A percentile compares a stretch with the other conserved stretches of the same genome.
Conservation (phyloP, 2,113 vertebrate genomes). For the Sciurus niger region DNA sequence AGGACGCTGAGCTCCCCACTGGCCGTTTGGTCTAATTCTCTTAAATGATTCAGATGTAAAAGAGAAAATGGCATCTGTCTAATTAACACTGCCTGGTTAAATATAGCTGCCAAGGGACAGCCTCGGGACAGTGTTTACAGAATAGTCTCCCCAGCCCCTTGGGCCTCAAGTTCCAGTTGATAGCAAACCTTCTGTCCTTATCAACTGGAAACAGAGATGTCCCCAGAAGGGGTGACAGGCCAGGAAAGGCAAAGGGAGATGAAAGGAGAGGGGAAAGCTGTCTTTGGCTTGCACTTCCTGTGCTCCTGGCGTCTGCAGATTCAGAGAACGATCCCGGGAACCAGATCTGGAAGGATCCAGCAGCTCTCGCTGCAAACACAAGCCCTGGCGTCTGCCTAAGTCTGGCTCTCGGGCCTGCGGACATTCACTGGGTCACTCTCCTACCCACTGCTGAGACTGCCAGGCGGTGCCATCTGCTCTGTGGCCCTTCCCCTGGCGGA, state of each 20-base stretch:
- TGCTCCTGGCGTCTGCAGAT: neutral
- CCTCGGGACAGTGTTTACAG: slow-evolving; percentile 63
- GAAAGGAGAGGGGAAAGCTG: neutral
- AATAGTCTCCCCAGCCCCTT: slow-evolving; percentile 18
- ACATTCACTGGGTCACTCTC: neutral
- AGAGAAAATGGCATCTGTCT: slow-evolving; percentile 80
- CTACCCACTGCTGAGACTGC: neutral
- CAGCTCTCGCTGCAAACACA: neutral
- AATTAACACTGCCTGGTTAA: slow-evolving; percentile 79
- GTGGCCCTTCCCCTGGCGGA: neutral
- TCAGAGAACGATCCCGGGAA: neutral
- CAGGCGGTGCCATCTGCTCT: neutral
- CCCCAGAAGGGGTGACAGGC: slow-evolving; percentile 50
- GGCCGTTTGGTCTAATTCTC: slow-evolving; percentile 72
- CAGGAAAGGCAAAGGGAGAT: neutral
- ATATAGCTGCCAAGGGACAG: slow-evolving; percentile 70
- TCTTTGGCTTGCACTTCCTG: neutral
- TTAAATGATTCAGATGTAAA: slow-evolving; percentile 81
- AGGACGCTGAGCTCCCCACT: slow-evolving; percentile 57
- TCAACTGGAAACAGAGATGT: slow-evolving; percentile 69
- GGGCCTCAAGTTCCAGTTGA: slow-evolving; percentile 28
- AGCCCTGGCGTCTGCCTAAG: neutral
- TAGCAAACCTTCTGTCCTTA: slow-evolving; percentile 52
- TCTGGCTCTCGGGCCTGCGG: neutral
- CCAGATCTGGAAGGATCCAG: neutral